These are phyloP conservation scores for Emys orbicularis DNA, from an alignment of 2,797 vertebrate species.

Conservation along the genomic window DNA sequence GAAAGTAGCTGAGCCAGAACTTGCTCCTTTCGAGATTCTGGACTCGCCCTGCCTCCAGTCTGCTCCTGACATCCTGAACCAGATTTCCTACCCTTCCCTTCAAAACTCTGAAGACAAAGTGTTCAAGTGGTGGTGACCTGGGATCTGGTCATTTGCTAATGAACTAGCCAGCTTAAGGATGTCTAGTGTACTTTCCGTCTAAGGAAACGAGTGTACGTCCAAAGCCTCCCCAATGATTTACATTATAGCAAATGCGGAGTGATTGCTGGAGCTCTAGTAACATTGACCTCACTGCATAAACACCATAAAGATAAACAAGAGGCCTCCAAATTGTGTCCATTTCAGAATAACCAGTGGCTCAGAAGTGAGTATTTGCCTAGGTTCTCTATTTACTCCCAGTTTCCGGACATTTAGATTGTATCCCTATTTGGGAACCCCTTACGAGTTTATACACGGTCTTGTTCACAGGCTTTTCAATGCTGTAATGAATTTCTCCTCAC, in stretches of 20 bases:
- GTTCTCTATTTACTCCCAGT: background rate
- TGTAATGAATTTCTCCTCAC: background rate
- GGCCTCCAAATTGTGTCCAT: background rate
- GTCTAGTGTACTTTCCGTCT: background rate
- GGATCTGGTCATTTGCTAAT: background rate
- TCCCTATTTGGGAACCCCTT: background rate
- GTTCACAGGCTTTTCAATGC: background rate
- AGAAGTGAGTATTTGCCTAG: background rate
- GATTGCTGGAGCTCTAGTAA: background rate
- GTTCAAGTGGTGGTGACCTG: background rate
- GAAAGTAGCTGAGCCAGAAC: background rate
- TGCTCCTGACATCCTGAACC: background rate
- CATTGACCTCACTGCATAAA: background rate
- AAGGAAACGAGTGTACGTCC: background rate
- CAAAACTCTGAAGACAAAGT: background rate
- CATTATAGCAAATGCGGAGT: background rate
- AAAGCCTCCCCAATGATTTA: background rate
- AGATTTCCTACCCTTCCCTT: background rate
- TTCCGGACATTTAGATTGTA: background rate
- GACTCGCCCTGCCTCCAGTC: fast-evolving
- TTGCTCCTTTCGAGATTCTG: background rate
- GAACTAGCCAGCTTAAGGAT: background rate
- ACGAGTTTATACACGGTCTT: background rate
- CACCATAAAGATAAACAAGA: background rate
- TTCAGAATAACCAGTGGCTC: background rate